Base-by-base conservation (phyloP, 2,888 invertebrate genomes). In the Hydriomena furcata region DNA sequence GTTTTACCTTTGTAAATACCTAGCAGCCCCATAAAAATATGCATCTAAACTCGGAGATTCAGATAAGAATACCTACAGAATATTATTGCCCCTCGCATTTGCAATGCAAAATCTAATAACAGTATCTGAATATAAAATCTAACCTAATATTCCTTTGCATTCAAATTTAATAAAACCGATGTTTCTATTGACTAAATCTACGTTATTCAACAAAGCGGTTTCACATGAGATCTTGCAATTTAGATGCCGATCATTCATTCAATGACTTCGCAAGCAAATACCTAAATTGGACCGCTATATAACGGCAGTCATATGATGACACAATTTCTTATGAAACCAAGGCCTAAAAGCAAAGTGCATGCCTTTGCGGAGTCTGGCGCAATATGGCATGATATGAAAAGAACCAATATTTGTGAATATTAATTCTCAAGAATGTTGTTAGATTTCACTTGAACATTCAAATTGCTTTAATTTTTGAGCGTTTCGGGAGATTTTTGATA, bases 81-180 rank as follows among this genome's bases (percentile, higher is more conserved):
- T 7, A 37, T 21, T 21, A 45, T 51, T 21, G 34, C 45, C 12
- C 5, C 8, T 7, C 45, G 25, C 41, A 45, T 53, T 53, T 53
- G 53, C 37, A 28, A 42, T 45, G 44, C 36, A 41, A 20, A 48
- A 41, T 37, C 25, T 45, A 32, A 37, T 45, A 49, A 44, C 35
- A 45, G 40, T n/a, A 44, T 37, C 31, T 7, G 31, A 37, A 45
- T 7, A 21, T 45, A 25, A 32, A 53, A 31, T 43, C 37, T 32
- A 7, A 46, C 32, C 5, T 37, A 13, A 37, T 40, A 45, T 31
- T 40, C 17, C 8, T 31, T 25, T 35, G 4, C 17, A 40, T 41
- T 25, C 11, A 32, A 45, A 42, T 41, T 41, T 35, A 46, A 46
- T 52, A 46, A 37, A 45, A 41, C 30, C 45, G 21, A 35, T 30